A percentile compares a stretch with the other conserved stretches of the same genome.
phyloP scores from a whole-genome alignment of 2,797 vertebrate genomes.

The Hippoglossus hippoglossus region DNA sequence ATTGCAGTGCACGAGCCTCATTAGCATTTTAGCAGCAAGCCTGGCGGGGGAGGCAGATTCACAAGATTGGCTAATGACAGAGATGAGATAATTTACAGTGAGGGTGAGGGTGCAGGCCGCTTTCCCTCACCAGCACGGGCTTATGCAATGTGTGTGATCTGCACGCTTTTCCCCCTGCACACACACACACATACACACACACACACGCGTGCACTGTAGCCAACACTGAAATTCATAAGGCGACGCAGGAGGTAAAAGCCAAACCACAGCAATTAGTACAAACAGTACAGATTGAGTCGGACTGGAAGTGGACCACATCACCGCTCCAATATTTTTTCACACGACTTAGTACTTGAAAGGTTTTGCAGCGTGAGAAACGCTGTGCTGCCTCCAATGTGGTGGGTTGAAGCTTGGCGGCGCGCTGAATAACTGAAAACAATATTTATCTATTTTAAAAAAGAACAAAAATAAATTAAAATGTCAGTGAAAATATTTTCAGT shows the following conservation, averaged over 20 bases:
- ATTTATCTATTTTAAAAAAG: background rate
- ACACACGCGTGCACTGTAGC: background rate
- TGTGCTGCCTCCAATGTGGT: conserved; percentile 19
- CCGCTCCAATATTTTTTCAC: conserved; percentile 27
- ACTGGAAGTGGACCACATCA: conserved; percentile 26
- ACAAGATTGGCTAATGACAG: conserved; percentile 74
- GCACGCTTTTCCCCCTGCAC: conserved; percentile 16
- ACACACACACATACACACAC: background rate
- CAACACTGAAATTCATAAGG: conserved; percentile 28
- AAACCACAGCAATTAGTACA: conserved; percentile 23
- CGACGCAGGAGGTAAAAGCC: conserved; percentile 32
- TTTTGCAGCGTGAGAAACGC: conserved; percentile 24
- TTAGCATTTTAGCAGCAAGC: conserved; percentile 71
- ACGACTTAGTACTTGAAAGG: conserved; percentile 13
- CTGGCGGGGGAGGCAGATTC: conserved; percentile 52
- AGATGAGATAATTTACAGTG: conserved; percentile 68
- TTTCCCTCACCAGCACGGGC: conserved; percentile 35
- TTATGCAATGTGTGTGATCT: conserved; percentile 45
- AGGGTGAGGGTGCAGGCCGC: conserved; percentile 51
- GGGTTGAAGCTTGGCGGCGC: conserved; percentile 15
- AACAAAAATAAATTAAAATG: background rate
- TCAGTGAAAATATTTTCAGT: conserved; percentile 4
- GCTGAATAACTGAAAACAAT: conserved; percentile 25
- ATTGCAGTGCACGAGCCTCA: conserved; percentile 58
- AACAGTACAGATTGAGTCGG: conserved; percentile 22